phyloP scores from a whole-genome alignment of 2,888 invertebrate species.

The Schizaphis graminum region DNA sequence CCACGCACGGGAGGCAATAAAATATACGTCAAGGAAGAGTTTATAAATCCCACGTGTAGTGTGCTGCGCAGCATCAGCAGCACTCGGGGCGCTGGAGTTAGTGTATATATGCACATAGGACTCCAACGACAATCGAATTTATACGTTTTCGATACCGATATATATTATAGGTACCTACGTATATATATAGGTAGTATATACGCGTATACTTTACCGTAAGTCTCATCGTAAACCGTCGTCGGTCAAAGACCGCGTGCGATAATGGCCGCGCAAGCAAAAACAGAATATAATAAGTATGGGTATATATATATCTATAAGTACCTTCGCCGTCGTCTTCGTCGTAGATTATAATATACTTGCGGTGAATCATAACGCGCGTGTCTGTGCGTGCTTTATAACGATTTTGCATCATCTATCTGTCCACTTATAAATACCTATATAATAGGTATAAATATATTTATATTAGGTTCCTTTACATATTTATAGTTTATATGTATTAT shows the following conservation, averaged over 20 bases:
- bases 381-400: not conserved
- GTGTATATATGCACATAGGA: not conserved
- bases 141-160: slow-evolving; percentile 53
- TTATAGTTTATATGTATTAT: not conserved
- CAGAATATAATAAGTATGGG: not conserved
- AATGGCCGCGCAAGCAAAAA: not conserved
- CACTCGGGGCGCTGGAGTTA: slow-evolving; percentile 30
- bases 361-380: slow-evolving; percentile 18
- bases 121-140: slow-evolving; percentile 61
- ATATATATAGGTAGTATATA: not conserved
- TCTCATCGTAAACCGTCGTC: slow-evolving; percentile 45
- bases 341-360: not conserved
- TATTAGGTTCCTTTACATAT: not conserved
- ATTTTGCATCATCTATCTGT: not conserved
- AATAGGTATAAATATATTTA: not conserved
- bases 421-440: not conserved
- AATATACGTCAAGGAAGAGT: slow-evolving; percentile 30
- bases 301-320: not conserved
- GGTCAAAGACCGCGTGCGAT: slow-evolving; percentile 45
- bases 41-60: slow-evolving; percentile 53
- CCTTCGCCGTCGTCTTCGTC: not conserved
- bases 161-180: not conserved
- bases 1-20: slow-evolving; percentile 23
- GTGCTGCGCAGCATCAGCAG: not conserved
- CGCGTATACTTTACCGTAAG: slow-evolving; percentile 45